These are phyloP conservation scores for Platorchestia sp. DNA, from an alignment of 1,140 invertebrate genomes.

Conservation along the genomic window DNA sequence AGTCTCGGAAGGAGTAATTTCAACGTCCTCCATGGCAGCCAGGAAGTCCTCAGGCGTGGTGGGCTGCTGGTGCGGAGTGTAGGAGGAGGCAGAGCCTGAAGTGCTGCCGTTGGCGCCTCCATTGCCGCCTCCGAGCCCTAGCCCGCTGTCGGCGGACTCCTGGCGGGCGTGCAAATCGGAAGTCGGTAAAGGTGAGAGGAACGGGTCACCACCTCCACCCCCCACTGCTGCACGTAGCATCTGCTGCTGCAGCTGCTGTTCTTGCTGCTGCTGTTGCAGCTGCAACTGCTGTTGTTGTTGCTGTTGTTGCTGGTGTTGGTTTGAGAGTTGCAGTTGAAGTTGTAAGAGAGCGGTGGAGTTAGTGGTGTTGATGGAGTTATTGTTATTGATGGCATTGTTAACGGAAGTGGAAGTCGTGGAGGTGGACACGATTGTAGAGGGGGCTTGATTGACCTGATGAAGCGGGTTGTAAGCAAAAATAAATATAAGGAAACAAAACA, in stretches of 20 bases:
- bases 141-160: slow-evolving; percentile 92
- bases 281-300: slow-evolving; percentile 70
- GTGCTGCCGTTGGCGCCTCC: slow-evolving; percentile 31
- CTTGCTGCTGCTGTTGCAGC: slow-evolving; percentile 60
- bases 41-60: slow-evolving; percentile 94
- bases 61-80: slow-evolving; percentile 74
- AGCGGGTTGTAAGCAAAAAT: slow-evolving; percentile 23
- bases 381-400: slow-evolving; percentile 52
- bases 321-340: slow-evolving; percentile 63
- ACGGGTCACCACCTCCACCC: neutral
- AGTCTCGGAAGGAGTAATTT: slow-evolving; percentile 64
- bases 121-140: slow-evolving; percentile 80
- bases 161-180: slow-evolving; percentile 87
- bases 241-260: slow-evolving; percentile 70
- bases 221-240: slow-evolving; percentile 57
- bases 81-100: slow-evolving; percentile 16
- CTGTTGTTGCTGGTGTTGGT: slow-evolving; percentile 60
- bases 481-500: slow-evolving; percentile 33
- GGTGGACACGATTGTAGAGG: slow-evolving; percentile 31
- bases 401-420: slow-evolving; percentile 16
- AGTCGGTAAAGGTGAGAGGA: slow-evolving; percentile 70
- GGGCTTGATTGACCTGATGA: slow-evolving; percentile 48
- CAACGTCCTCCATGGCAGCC: slow-evolving; percentile 83
- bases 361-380: slow-evolving; percentile 71
- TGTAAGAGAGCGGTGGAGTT: slow-evolving; percentile 73